Evolutionary conservation across 1,140 invertebrate genomes (phyloP), one percentile per base, ranked within the genome.

Genomic region (Drosophila nigromelanica): DNA sequence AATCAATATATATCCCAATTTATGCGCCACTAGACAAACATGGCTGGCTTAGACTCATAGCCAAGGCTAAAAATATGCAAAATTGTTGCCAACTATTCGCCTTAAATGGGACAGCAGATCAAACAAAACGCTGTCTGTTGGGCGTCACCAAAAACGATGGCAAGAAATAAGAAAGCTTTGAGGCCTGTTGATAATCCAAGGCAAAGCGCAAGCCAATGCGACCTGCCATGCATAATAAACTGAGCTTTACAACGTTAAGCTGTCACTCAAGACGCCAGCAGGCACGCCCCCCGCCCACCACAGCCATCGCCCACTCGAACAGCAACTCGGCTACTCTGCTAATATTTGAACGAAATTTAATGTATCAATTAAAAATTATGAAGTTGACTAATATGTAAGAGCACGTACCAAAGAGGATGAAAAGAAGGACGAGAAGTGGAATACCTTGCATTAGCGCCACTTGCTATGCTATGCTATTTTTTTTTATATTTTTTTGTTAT

Each of bases 361-460:
- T 91, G 90, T 91, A 91, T 91, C 90, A 91, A 91, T 91, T 91
- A 91, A 91, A 91, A 91, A 91, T 91, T 91, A 91, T 91, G 90
- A 91, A 91, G 90, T 90, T 91, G 89, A 76, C 90, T 91, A 91
- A 89, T 91, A 91, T 91, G 87, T 82, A 80, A 77, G 86, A 87
- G 90, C 90, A 91, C 90, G 90, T 91, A 73, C 85, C 69, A 69
- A 27, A 47, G 48, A 12, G 43, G 5, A 14, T 12, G 47, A 8
- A 24, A 30, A n/a, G 14, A 30, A 5, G 10, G 48, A 3, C 12
- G 12, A 35, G 3, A 11, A 48, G 60, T 39, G 45, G 10, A 42
- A 45, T 43, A 64, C n/a, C 68, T 48, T 78, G 78, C 63, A 82
- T 89, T 83, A 87, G 82, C 73, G 67, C 60, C 68, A 79, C 82